Evolutionary conservation across 2,888 invertebrate genomes (phyloP).

Genomic region (Eurois occulta): DNA sequence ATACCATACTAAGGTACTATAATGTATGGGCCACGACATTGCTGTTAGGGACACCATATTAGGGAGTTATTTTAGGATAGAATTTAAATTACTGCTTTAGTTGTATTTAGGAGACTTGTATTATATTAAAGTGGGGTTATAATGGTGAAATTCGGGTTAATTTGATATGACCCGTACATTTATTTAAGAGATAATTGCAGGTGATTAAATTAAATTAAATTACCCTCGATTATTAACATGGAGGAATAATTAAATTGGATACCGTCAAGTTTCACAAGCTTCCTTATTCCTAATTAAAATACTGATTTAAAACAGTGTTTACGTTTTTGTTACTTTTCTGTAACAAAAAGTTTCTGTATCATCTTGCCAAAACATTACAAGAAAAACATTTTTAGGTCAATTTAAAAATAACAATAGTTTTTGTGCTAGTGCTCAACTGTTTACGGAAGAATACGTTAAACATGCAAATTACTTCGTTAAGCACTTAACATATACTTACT

Average conservation of each 20-base stretch:
- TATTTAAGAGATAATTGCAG: neutral
- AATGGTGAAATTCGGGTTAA: neutral
- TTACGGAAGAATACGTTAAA: conserved; percentile 41
- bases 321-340: neutral
- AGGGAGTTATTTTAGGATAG: conserved; percentile 33
- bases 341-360: neutral
- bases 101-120: conserved; percentile 9
- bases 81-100: conserved; percentile 27
- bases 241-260: neutral
- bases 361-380: neutral
- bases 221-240: neutral
- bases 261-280: neutral
- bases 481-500: conserved; percentile 16
- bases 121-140: neutral
- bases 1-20: conserved; percentile 56
- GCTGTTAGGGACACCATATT: conserved; percentile 40
- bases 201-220: neutral
- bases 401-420: conserved; percentile 16
- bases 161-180: neutral
- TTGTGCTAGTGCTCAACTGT: conserved; percentile 6
- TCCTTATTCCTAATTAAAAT: conserved; percentile 2
- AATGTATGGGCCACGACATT: conserved; percentile 53
- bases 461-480: conserved; percentile 39
- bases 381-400: conserved; percentile 14
- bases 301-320: neutral